Percentiles rank a stretch among this genome's conserved stretches.
Conservation (phyloP, 2,113 vertebrate genomes). For the Ammodytes dubius region DNA sequence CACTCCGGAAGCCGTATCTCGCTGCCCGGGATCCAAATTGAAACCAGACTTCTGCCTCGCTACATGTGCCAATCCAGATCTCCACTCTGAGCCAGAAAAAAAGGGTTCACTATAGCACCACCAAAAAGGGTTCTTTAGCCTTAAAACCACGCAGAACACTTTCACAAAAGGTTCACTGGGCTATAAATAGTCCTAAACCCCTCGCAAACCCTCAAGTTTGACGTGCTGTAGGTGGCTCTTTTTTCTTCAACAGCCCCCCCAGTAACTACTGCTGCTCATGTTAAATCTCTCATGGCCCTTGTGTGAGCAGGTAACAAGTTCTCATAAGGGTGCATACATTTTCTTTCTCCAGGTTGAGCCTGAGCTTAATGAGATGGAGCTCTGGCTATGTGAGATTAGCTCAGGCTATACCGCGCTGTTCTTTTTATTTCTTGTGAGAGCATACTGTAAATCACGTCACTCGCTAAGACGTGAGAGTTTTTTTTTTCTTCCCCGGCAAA, state of each 20-base stretch:
- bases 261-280: background rate
- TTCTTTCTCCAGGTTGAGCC: constrained; percentile 1
- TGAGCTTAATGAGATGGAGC: constrained; percentile 29
- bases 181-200: constrained; percentile 33
- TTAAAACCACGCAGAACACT: background rate
- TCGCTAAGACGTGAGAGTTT: background rate
- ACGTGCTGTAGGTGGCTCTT: background rate
- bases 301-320: constrained; percentile 15
- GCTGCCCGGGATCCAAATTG: constrained; percentile 46
- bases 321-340: background rate
- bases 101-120: constrained; percentile 5
- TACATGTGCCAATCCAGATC: constrained; percentile 52
- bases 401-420: background rate
- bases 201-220: background rate
- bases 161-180: background rate
- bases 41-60: constrained; percentile 60
- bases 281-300: background rate
- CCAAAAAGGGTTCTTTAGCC: constrained; percentile 23
- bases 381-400: constrained; percentile 37
- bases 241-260: background rate
- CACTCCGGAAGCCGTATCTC: constrained; percentile 35
- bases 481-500: constrained; percentile 6
- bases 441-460: constrained; percentile 5
- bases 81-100: constrained; percentile 8
- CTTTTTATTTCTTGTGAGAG: constrained; percentile 32